Evolutionary conservation across 2,113 vertebrate species (phyloP).

Genomic region (Sphaerodactylus townsendi): DNA sequence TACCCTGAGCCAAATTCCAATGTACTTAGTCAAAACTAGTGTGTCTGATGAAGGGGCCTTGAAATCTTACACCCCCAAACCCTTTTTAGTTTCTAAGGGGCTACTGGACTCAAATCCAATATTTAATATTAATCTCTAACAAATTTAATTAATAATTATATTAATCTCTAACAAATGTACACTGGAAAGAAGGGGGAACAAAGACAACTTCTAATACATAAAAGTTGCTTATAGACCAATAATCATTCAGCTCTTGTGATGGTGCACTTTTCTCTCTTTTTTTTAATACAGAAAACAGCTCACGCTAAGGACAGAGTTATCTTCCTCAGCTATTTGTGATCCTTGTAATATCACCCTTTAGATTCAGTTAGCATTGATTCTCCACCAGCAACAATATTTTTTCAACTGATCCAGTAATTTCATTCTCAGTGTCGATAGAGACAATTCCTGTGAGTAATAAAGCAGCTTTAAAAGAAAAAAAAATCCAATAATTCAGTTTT

Average conservation of each 20-base stretch:
- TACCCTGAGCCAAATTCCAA: too few species aligned
- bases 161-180: too few species aligned
- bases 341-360: constrained; percentile 70
- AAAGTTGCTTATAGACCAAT: background rate
- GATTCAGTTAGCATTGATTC: constrained; percentile 77
- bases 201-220: background rate
- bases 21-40: too few species aligned
- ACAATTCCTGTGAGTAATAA: constrained; percentile 72
- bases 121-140: too few species aligned
- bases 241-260: constrained; percentile 1
- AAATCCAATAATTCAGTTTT: constrained; percentile 59
- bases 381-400: constrained; percentile 72
- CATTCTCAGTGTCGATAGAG: constrained; percentile 69
- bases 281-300: constrained; percentile 20
- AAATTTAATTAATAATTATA: background rate
- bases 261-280: constrained; percentile 26
- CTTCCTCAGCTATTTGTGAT: constrained; percentile 59
- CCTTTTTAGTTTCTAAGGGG: too few species aligned
- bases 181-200: background rate
- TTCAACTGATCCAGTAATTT: constrained; percentile 72
- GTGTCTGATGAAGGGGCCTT: too few species aligned
- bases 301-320: constrained; percentile 42
- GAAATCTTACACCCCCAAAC: too few species aligned
- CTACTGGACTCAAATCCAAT: too few species aligned
- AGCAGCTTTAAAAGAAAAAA: constrained; percentile 61